Evolutionary conservation across 23 tunicate species (phyloP).

Genomic region (Oikopleura albicans): DNA sequence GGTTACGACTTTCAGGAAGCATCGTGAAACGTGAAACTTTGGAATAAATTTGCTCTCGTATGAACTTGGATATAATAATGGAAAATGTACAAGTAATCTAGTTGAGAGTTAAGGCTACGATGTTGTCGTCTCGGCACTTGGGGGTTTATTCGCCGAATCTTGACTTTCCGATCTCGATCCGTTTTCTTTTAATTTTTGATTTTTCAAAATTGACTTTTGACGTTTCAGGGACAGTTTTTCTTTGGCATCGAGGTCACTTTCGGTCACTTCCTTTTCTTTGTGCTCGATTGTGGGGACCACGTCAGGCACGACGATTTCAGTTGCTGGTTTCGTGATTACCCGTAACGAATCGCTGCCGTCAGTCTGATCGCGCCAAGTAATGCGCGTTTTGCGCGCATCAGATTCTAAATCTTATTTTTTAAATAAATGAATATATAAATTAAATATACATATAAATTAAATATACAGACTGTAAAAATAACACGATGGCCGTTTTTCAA

Average conservation of each 20-base stretch:
- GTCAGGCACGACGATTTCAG: conserved; percentile 1
- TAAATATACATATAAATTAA: neutral
- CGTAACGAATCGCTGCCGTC: neutral
- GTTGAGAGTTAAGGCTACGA: neutral
- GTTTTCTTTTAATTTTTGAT: neutral
- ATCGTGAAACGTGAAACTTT: too few species aligned
- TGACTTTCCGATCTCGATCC: too few species aligned
- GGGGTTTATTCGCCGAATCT: neutral
- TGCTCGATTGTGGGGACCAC: neutral
- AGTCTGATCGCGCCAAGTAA: neutral
- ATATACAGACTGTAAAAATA: too few species aligned
- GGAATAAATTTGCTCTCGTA: too few species aligned
- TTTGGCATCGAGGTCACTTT: neutral
- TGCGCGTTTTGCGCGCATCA: neutral
- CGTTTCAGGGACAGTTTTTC: neutral
- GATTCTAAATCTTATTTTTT: neutral
- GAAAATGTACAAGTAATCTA: too few species aligned
- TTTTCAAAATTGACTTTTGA: neutral
- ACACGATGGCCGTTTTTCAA: too few species aligned
- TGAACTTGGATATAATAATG: too few species aligned
- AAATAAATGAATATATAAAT: too few species aligned
- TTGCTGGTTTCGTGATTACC: neutral
- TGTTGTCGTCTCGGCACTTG: neutral
- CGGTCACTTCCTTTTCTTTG: neutral
- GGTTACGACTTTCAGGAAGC: too few species aligned